Evolutionary conservation across 1,140 invertebrate genomes (phyloP).

Genomic region (Hypothenemus hampei): DNA sequence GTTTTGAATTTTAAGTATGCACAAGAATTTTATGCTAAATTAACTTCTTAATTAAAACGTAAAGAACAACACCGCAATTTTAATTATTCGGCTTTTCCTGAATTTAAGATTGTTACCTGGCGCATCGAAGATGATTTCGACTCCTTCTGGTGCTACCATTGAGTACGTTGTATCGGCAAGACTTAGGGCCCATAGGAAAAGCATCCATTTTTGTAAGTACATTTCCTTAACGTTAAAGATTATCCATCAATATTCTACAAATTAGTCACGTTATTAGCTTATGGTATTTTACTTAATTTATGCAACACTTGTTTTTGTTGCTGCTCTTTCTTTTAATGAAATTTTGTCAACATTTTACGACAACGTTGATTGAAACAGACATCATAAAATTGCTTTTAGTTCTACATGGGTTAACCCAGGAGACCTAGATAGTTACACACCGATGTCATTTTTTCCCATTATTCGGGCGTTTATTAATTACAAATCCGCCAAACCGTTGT

Average conservation of each 20-base stretch:
- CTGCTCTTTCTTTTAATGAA: not conserved
- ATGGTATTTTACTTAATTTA: not conserved
- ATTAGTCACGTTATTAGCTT: no score
- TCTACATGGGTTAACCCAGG: no score
- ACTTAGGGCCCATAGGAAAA: conserved; percentile 41
- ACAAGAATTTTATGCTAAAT: not conserved
- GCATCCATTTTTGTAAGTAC: conserved; percentile 41
- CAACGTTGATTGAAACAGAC: not conserved
- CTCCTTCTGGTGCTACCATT: conserved; percentile 37
- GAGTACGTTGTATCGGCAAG: conserved; percentile 30
- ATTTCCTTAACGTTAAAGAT: conserved; percentile 18
- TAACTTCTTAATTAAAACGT: not conserved
- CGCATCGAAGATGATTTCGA: conserved; percentile 26
- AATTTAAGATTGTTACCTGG: conserved; percentile 25
- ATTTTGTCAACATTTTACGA: not conserved
- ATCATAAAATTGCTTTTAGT: not conserved
- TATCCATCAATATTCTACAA: not conserved
- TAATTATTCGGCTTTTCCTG: not conserved
- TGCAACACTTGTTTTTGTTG: not conserved
- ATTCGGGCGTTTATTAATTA: no score
- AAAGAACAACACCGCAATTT: no score
- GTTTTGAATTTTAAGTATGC: conserved; percentile 3
- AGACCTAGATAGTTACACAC: not conserved
- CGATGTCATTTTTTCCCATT: no score
- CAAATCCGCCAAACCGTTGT: no score